Percentiles rank a stretch among this genome's conserved stretches.
Conservation (phyloP, 1,140 invertebrate species). For the Drosophila sucinea region DNA sequence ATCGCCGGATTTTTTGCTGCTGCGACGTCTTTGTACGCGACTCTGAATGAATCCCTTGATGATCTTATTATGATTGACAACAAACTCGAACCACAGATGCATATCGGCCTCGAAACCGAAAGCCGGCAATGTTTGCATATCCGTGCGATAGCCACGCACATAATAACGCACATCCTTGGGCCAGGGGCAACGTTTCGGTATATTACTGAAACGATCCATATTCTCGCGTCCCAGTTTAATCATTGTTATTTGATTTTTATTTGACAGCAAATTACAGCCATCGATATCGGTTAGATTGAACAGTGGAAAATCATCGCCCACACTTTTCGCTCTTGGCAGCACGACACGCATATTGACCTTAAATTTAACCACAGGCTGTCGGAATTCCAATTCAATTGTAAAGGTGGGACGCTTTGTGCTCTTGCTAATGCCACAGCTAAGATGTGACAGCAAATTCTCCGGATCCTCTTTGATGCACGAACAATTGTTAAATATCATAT, state of each 20-base stretch:
- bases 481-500: conserved; percentile 51
- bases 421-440: conserved; percentile 48
- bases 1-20: conserved; percentile 1
- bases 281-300: conserved; percentile 55
- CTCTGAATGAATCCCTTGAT: conserved; percentile 45
- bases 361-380: conserved; percentile 43
- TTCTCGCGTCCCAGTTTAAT: conserved; percentile 44
- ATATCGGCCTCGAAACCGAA: conserved; percentile 58
- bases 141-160: conserved; percentile 45
- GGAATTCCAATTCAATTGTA: conserved; percentile 51
- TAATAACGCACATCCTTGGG: conserved; percentile 49
- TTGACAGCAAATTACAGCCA: conserved; percentile 54
- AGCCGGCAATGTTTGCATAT: conserved; percentile 59
- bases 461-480: conserved; percentile 51
- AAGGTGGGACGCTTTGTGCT: conserved; percentile 44
- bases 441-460: conserved; percentile 26
- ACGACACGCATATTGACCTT: conserved; percentile 50
- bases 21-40: conserved; percentile 32
- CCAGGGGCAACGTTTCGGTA: conserved; percentile 47
- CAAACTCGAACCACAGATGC: conserved; percentile 48
- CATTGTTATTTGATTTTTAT: conserved; percentile 59
- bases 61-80: conserved; percentile 56
- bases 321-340: conserved; percentile 19
- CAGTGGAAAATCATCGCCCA: conserved; percentile 36
- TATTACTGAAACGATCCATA: conserved; percentile 44